Conservation (phyloP, 1,140 invertebrate species). For the Neodiprion virginianus region DNA sequence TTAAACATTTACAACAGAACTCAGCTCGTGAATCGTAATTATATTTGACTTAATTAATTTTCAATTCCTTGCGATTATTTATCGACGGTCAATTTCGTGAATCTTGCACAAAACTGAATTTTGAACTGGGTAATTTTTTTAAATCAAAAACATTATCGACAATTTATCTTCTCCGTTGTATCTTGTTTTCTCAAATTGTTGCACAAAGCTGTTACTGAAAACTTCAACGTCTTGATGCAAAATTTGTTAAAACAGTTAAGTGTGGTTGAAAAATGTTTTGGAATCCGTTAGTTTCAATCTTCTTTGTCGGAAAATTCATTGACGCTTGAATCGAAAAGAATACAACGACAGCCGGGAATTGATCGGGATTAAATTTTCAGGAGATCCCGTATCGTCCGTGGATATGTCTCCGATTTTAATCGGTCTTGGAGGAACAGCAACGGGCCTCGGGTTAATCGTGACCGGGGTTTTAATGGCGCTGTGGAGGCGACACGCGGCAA, state of each 20-base stretch:
- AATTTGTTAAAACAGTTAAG: not conserved
- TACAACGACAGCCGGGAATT: not conserved
- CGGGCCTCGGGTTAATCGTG: slow-evolving; percentile 74
- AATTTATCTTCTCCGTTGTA: not conserved
- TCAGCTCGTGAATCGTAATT: too few species aligned
- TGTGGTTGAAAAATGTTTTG: not conserved
- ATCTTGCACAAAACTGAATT: too few species aligned
- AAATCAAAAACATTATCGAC: not conserved
- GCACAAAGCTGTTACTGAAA: not conserved
- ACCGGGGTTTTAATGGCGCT: slow-evolving; percentile 78
- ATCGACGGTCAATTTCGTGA: too few species aligned
- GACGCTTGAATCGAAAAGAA: not conserved
- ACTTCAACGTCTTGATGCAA: not conserved
- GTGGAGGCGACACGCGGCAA: slow-evolving; percentile 68
- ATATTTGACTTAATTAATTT: too few species aligned
- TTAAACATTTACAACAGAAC: too few species aligned
- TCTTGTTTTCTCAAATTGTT: not conserved
- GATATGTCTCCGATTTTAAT: slow-evolving; percentile 72
- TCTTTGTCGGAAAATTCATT: not conserved
- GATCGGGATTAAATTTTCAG: slow-evolving; percentile 28
- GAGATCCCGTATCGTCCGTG: slow-evolving; percentile 51
- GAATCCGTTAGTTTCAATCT: not conserved
- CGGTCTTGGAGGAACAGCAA: slow-evolving; percentile 76
- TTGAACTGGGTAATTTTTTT: not conserved
- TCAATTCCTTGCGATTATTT: not conserved